These are phyloP conservation scores for Tachysurus vachellii DNA, from an alignment of 2,113 vertebrate species.

Conservation along the genomic window DNA sequence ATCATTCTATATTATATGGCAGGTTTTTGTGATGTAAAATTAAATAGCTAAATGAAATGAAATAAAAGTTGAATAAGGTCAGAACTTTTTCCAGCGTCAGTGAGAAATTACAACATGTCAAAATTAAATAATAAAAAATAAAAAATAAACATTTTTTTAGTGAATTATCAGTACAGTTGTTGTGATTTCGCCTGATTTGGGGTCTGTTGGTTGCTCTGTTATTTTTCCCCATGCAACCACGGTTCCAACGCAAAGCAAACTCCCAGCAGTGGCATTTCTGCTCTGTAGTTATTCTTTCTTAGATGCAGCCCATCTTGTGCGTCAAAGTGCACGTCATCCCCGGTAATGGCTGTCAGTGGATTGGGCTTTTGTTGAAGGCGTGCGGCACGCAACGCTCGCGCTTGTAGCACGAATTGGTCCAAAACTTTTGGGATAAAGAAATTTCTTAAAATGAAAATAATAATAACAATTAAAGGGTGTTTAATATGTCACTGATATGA, in stretches of 20 bases:
- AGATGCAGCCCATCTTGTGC: slow-evolving; percentile 72
- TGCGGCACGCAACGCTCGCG: slow-evolving; percentile 41
- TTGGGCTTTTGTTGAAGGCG: slow-evolving; percentile 51
- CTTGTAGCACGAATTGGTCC: background rate
- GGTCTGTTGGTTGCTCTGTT: background rate
- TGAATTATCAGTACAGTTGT: background rate
- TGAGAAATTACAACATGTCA: no score
- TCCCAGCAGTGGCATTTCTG: slow-evolving; percentile 60
- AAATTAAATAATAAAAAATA: no score
- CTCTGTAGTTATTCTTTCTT: slow-evolving; percentile 72
- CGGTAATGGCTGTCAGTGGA: slow-evolving; percentile 66
- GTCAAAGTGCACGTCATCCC: slow-evolving; percentile 78
- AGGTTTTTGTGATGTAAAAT: no score
- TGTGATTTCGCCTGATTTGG: background rate
- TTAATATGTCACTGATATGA: background rate
- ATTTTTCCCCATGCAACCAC: background rate
- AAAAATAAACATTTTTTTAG: no score
- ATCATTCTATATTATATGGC: no score
- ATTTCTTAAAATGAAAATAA: background rate
- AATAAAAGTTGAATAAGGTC: no score
- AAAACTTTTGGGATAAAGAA: background rate
- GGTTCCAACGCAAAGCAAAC: slow-evolving; percentile 54
- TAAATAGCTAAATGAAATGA: no score
- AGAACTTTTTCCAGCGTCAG: no score
- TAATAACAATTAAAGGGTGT: background rate